phyloP scores from a whole-genome alignment of 2,888 invertebrate genomes.

The Altica lythri region DNA sequence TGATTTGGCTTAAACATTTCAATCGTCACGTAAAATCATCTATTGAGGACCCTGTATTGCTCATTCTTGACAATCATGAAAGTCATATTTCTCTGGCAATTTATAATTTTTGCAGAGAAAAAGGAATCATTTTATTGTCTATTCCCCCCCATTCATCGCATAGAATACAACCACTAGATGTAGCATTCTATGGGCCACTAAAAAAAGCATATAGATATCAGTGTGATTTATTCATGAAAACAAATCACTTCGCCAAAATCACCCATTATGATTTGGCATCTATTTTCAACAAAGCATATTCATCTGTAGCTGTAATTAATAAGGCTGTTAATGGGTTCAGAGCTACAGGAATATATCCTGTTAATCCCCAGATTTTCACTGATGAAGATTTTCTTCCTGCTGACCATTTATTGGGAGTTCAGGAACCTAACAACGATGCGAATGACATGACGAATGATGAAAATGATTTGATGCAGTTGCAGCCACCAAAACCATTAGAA shows the following conservation, averaged over 20 bases:
- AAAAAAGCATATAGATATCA: slow-evolving; percentile 45
- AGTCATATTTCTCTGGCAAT: slow-evolving; percentile 43
- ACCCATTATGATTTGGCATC: slow-evolving; percentile 46
- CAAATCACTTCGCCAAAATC: slow-evolving; percentile 24
- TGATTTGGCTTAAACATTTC: slow-evolving; percentile 12
- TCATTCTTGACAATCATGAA: slow-evolving; percentile 47
- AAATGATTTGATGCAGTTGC: no score
- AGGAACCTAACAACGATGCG: no score
- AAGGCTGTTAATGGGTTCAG: no score
- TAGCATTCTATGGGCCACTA: slow-evolving; percentile 34
- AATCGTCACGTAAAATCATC: slow-evolving; percentile 29
- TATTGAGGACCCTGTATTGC: slow-evolving; percentile 39
- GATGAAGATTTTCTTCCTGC: no score
- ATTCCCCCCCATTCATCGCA: slow-evolving; percentile 35
- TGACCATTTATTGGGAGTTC: no score
- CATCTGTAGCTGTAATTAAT: no score
- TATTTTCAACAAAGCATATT: slow-evolving; percentile 38
- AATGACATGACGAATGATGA: no score
- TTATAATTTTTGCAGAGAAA: slow-evolving; percentile 40
- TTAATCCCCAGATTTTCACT: no score
- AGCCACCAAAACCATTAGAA: no score
- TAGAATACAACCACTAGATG: slow-evolving; percentile 26
- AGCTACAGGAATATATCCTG: no score
- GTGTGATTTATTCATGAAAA: slow-evolving; percentile 46
- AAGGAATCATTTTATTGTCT: slow-evolving; percentile 35